phyloP scores from a whole-genome alignment of 2,113 vertebrate genomes.

The Bubalus kerabau region DNA sequence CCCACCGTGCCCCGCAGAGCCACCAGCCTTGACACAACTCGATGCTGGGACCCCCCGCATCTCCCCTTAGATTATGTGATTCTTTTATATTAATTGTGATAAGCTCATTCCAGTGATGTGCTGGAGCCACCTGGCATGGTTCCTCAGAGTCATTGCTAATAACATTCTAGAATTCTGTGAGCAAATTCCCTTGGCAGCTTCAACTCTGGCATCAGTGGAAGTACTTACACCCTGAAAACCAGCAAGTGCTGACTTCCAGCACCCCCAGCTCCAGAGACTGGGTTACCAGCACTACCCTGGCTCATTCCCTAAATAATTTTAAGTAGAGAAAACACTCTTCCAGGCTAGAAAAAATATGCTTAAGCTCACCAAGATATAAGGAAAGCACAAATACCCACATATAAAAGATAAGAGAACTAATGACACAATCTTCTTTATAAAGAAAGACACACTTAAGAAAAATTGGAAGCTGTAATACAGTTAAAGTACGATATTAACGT shows the following conservation, averaged over 20 bases:
- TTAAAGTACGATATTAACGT: neutral
- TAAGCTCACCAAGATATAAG: neutral
- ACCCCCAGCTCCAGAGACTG: neutral
- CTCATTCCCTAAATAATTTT: neutral
- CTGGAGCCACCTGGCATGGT: neutral
- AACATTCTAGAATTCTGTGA: neutral
- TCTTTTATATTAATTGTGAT: neutral
- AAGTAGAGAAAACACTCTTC: neutral
- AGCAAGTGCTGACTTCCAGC: neutral
- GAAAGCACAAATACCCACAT: neutral
- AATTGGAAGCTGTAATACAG: neutral
- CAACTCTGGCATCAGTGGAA: neutral
- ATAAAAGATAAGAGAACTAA: neutral
- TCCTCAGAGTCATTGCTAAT: neutral
- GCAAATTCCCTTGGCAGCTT: neutral
- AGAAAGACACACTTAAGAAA: neutral
- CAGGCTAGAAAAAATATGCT: neutral
- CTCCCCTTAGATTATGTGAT: neutral
- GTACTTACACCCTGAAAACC: neutral
- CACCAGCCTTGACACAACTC: neutral
- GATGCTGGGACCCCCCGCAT: accelerated
- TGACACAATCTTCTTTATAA: neutral
- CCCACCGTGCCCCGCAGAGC: neutral
- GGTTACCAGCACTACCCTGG: neutral
- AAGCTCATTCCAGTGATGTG: neutral